Evolutionary conservation across 2,113 vertebrate genomes (phyloP), one percentile per base, ranked within the genome.

Genomic region (Mohoua ochrocephala): DNA sequence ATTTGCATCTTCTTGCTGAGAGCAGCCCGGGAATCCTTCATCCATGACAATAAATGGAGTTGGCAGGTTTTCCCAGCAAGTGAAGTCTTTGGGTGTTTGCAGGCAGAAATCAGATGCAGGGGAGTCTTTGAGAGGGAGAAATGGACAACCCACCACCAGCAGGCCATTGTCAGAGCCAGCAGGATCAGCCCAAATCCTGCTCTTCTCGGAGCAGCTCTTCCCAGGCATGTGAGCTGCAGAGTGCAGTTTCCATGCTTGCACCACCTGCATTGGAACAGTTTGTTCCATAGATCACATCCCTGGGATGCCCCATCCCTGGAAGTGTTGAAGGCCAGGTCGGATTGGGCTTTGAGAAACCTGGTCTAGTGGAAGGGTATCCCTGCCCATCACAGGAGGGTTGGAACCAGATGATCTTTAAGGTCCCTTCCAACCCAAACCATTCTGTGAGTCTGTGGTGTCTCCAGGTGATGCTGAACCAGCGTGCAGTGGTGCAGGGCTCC

Each of bases 401-500:
- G 30, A 26, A 28, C 19, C 8, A 17, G 6, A 10, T 33, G 31
- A 24, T 70, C 49, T 42, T 84, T 52, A 49, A 28, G 49, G 22
- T 37, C 22, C 18, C 49, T 77, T 56, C 27, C 35, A 70, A 24
- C 12, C 21, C 64, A 69, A 42, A 10, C 31, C 8, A 3, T 56
- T 37, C 42, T 33, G 12, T 76, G 30, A 49, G 47, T 41, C 56
- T 76, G 26, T 35, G 22, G 16, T 35, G 16, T 11, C 27, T 42
- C 56, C 44, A 35, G 30, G 23, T 21, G 20, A 13, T 0, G 0
- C 20, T n/a, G 68, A 37, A 26, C 28, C 50, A 77, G 18, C 0
- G 0, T 37, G n/a, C 44, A 60, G 60, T 3, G 1, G 17, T 64
- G 8, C 37, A 33, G 56, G 45, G 35, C 56, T 63, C 5, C 0